Conservation (phyloP, 2,797 vertebrate genomes). For the Takifugu ocellatus region DNA sequence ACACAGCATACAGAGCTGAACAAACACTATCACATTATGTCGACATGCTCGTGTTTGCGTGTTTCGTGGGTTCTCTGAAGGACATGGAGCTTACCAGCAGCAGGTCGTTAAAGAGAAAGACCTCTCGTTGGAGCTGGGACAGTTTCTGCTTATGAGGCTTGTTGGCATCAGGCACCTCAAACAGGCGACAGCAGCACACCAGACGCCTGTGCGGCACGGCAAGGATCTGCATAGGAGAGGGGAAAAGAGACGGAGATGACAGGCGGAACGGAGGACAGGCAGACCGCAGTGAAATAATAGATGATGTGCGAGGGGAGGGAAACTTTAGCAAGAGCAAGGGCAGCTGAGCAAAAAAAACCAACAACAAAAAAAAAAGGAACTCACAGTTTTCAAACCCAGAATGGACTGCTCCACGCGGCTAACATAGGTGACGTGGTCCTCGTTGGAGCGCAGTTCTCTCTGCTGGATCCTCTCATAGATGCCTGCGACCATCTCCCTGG, state of each 20-base stretch:
- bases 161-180: conserved; percentile 94
- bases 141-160: conserved; percentile 98
- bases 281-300: conserved; percentile 23
- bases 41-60: not conserved
- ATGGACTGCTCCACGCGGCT: conserved; percentile 98
- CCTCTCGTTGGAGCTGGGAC: conserved; percentile 94
- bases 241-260: conserved; percentile 43
- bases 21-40: not conserved
- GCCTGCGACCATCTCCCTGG: conserved; percentile 93
- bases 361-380: conserved; percentile 41
- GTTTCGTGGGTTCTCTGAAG: not conserved
- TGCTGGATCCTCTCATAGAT: conserved; percentile 98
- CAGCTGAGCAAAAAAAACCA: not conserved
- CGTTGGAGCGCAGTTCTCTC: conserved; percentile 94
- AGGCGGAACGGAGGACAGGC: conserved; percentile 31
- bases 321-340: conserved; percentile 4
- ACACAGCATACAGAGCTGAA: conserved; percentile 21
- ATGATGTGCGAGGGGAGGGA: conserved; percentile 15
- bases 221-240: conserved; percentile 79
- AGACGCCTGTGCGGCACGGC: conserved; percentile 94
- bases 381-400: conserved; percentile 90
- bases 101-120: conserved; percentile 98
- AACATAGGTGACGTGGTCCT: conserved; percentile 97
- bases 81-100: conserved; percentile 83
- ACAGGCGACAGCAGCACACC: conserved; percentile 97